phyloP scores from a whole-genome alignment of 2,888 invertebrate genomes.

The Pristionchus fissidentatus region DNA sequence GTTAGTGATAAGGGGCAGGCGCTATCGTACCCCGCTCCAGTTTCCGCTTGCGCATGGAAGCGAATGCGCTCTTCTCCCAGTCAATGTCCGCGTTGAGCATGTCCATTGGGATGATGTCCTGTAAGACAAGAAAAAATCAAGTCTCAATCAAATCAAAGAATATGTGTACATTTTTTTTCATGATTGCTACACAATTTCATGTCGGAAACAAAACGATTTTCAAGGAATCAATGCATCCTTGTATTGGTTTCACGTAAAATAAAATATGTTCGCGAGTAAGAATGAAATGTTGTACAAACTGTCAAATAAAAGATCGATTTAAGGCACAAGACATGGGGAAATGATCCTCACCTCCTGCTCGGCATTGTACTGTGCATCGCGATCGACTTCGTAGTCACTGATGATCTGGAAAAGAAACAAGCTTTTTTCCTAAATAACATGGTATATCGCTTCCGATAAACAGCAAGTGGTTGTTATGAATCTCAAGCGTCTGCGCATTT shows the following conservation, averaged over 20 bases:
- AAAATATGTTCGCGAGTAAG: too few relatives aligned
- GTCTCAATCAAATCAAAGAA: too few relatives aligned
- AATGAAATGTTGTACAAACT: too few relatives aligned
- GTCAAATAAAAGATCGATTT: too few relatives aligned
- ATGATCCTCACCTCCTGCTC: constrained; percentile 55
- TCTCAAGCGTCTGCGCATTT: too few relatives aligned
- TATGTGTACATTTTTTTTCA: too few relatives aligned
- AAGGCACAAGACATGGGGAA: background rate
- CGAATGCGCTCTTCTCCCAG: constrained; percentile 65
- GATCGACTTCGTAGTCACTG: constrained; percentile 65
- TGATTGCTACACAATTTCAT: too few relatives aligned
- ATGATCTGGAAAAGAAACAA: constrained; percentile 58
- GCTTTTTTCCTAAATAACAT: constrained; percentile 17
- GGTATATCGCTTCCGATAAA: too few relatives aligned
- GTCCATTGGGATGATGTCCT: constrained; percentile 65
- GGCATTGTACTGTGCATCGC: constrained; percentile 58
- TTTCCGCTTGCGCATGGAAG: constrained; percentile 56
- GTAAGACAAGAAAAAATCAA: background rate
- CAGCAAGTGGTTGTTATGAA: too few relatives aligned
- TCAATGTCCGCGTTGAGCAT: constrained; percentile 71
- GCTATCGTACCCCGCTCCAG: constrained; percentile 50
- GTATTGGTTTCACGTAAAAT: too few relatives aligned
- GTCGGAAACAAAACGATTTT: too few relatives aligned
- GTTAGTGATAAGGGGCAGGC: background rate
- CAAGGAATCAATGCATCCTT: too few relatives aligned